These are phyloP conservation scores for Ptychobarbus kaznakovi DNA, from an alignment of 2,797 vertebrate genomes.

Conservation along the genomic window DNA sequence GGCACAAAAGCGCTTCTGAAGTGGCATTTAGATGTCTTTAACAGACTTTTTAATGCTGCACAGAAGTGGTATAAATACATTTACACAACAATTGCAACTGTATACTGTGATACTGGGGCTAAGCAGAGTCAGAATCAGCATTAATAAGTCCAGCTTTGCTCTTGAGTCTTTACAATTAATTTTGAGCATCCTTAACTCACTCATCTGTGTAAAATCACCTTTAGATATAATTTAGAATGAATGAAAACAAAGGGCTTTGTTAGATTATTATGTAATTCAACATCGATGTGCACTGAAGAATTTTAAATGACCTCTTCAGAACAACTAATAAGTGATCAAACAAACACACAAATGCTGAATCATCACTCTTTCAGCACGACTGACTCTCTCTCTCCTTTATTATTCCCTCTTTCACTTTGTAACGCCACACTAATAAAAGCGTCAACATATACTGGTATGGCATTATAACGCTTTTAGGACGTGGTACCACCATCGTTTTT, in stretches of 20 bases:
- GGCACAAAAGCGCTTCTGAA: too few relatives aligned
- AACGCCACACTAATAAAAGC: neutral
- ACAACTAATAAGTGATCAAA: neutral
- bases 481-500: neutral
- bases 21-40: neutral
- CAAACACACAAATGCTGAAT: constrained; percentile 12
- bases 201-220: neutral
- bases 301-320: neutral
- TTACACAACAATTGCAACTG: neutral
- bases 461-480: neutral
- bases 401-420: neutral
- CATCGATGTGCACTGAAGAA: neutral
- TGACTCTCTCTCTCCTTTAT: neutral
- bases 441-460: neutral
- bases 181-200: neutral
- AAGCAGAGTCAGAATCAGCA: neutral
- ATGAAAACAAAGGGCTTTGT: neutral
- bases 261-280: neutral
- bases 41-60: neutral
- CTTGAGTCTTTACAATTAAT: too few relatives aligned
- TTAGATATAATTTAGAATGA: too few relatives aligned
- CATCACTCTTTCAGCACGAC: constrained; percentile 5
- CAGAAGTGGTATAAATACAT: neutral
- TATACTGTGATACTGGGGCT: neutral
- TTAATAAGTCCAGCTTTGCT: too few relatives aligned